Conservation (phyloP, 1,140 invertebrate genomes). For the Steinernema khuongi region DNA sequence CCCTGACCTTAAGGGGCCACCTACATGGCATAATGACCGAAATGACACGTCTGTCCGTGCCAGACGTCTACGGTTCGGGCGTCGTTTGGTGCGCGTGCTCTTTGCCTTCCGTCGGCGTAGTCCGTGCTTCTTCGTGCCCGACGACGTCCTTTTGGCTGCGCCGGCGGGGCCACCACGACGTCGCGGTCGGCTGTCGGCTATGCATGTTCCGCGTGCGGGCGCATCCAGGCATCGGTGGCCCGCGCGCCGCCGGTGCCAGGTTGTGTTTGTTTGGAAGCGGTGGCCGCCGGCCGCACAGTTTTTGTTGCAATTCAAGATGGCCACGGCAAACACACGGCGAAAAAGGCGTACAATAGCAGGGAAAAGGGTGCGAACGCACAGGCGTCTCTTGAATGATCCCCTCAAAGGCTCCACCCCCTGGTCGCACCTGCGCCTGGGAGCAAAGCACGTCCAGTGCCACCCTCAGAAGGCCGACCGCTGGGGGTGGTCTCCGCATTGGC, state of each 20-base stretch:
- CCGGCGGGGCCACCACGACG: background rate
- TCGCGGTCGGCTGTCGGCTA: background rate
- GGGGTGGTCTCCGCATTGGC: too few species aligned
- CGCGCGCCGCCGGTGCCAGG: background rate
- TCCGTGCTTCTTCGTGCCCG: constrained; percentile 14
- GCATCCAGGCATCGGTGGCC: constrained; percentile 10
- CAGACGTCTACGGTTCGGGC: background rate
- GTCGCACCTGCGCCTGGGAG: background rate
- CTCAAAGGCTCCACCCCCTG: background rate
- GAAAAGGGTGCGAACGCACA: background rate
- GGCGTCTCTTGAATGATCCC: background rate
- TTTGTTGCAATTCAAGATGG: constrained; percentile 1
- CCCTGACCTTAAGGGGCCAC: background rate
- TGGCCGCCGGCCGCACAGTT: background rate
- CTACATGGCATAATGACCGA: background rate
- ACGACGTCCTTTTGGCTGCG: constrained; percentile 14
- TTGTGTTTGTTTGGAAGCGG: constrained; percentile 6
- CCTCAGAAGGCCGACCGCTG: too few species aligned
- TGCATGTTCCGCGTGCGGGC: too few species aligned
- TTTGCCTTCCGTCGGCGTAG: background rate
- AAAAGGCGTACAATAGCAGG: background rate
- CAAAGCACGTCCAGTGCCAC: background rate
- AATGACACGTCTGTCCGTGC: constrained; percentile 5
- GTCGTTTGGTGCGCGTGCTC: background rate
- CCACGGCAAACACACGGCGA: background rate